Conservation (phyloP, 2,888 invertebrate species). For the Caenorhabditis sinica region DNA sequence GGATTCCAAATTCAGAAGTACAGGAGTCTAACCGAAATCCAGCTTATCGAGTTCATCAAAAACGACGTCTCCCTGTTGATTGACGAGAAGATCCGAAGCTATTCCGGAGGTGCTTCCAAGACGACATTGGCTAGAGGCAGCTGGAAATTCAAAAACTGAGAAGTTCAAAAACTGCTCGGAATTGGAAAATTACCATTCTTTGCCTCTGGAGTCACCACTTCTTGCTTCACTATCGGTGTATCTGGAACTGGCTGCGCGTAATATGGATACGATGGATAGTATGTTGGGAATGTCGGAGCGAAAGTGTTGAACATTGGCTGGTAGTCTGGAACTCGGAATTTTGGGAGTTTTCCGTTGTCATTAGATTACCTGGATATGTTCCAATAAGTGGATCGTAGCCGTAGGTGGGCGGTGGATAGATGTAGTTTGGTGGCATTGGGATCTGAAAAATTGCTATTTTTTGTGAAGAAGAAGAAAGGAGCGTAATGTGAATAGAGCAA, state of each 20-base stretch:
- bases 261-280: not conserved
- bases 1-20: not conserved
- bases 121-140: not conserved
- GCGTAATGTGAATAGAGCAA: not conserved
- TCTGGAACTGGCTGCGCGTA: not conserved
- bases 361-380: conserved; percentile 32
- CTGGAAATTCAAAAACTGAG: not conserved
- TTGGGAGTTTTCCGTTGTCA: not conserved
- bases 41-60: conserved; percentile 48
- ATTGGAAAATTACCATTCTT: not conserved
- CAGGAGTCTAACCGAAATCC: conserved; percentile 33
- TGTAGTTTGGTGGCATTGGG: not conserved
- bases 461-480: not conserved
- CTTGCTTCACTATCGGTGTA: not conserved
- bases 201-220: not conserved
- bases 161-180: not conserved
- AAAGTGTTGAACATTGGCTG: conserved; percentile 3
- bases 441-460: not conserved
- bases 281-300: not conserved
- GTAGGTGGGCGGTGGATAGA: conserved; percentile 11
- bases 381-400: conserved; percentile 43
- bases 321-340: conserved; percentile 25
- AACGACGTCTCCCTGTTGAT: conserved; percentile 19
- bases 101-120: conserved; percentile 6
- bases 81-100: conserved; percentile 22